Evolutionary conservation across 2,888 invertebrate species (phyloP), one percentile per base, ranked within the genome.

Genomic region (Exephanes ischioxanthus): DNA sequence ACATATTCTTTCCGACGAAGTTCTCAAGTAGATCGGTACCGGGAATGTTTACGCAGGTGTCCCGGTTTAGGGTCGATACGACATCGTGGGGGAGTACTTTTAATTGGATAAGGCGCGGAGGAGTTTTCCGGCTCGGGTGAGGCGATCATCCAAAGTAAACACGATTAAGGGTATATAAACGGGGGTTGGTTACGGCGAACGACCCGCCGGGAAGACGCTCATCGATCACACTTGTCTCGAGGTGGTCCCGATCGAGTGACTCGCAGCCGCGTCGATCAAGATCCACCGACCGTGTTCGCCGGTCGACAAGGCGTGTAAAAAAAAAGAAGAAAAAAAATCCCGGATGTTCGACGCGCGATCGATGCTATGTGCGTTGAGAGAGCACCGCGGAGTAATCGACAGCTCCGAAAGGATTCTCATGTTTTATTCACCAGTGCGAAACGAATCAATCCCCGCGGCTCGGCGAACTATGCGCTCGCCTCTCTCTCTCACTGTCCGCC

Each of bases 381-480:
- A 22, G n/a, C 37, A 22, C n/a, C 41, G 37, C 26, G 53, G 53
- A 73, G 26, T 73, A 73, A 78, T 83, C 73, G 78, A 68, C 78
- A 7, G 61, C 22, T 51, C 30, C 72, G 75, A 71, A 75, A 79
- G 75, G 75, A 83, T 83, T 78, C 68, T 72, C 72, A 85, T 85
- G 85, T 85, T 85, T 85, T 83, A 85, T 85, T 85, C 82, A 80
- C 53, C 48, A 80, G 66, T 37, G 45, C 67, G 73, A 78, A 81
- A 73, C 68, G 68, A 85, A 85, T 85, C 78, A 85, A 81, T 81
- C 61, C 81, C 51, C 16, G 48, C 26, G 68, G 7, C 41, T 51
- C 51, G 68, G 26, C 14, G 26, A 48, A 26, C 48, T 30, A 30
- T 68, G 26, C n/a, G 37, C 66, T 6, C 16, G 22, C 22, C 22